Percentiles rank a stretch among this genome's conserved stretches.
phyloP scores from a whole-genome alignment of 2,888 invertebrate species.

The Tubulanus polymorphus region DNA sequence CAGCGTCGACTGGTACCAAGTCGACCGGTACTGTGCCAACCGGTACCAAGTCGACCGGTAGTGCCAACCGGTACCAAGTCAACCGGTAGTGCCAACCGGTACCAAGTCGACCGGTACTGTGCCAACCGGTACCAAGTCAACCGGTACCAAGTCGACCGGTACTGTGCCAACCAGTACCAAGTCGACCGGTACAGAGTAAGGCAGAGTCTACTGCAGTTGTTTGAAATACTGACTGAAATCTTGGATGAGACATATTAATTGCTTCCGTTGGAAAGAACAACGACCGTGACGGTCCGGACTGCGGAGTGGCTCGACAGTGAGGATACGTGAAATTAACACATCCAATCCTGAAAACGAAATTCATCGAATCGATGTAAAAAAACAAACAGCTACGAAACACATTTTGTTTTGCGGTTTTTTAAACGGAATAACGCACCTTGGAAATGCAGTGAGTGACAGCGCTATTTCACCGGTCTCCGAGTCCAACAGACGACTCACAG shows the following conservation, averaged over 20 bases:
- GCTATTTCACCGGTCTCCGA: constrained; percentile 59
- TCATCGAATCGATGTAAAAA: not conserved
- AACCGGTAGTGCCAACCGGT: no score
- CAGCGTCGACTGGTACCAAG: no score
- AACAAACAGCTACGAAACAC: not conserved
- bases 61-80: no score
- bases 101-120: no score
- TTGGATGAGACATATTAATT: constrained; percentile 91
- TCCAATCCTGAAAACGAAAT: constrained; percentile 62
- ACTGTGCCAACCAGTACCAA: no score
- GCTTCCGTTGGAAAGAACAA: constrained; percentile 90
- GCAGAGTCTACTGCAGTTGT: no score
- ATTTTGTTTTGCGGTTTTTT: not conserved
- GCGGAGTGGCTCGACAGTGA: constrained; percentile 46
- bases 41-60: no score
- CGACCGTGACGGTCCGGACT: constrained; percentile 70
- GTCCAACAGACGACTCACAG: constrained; percentile 60
- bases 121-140: no score
- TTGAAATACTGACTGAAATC: constrained; percentile 70
- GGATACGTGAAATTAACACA: constrained; percentile 86
- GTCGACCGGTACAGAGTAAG: no score
- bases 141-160: no score
- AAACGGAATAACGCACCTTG: constrained; percentile 63
- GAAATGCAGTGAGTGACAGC: constrained; percentile 87
- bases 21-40: no score